These are phyloP conservation scores for Protomyctophum bolini DNA, from an alignment of 2,113 vertebrate species.

Conservation along the genomic window DNA sequence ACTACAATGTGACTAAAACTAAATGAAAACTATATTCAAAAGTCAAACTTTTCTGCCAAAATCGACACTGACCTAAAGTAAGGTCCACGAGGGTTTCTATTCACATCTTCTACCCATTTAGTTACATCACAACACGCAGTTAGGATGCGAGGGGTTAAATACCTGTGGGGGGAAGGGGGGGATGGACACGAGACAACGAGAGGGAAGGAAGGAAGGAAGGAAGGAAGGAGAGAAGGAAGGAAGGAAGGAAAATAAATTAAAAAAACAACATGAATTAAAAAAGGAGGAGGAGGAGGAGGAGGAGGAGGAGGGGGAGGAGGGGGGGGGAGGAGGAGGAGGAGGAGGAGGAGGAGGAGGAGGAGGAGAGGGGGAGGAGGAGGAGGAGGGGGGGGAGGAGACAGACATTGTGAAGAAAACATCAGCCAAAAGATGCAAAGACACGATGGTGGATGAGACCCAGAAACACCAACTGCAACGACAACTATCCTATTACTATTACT, in stretches of 20 bases:
- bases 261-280: conserved; percentile 14
- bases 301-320: conserved; percentile 73
- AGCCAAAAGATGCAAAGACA: conserved; percentile 83
- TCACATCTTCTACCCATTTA: conserved; percentile 99
- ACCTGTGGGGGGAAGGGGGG: conserved; percentile 87
- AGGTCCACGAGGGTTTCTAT: conserved; percentile 99
- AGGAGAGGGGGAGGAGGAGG: conserved; percentile 93
- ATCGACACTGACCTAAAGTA: conserved; percentile 87
- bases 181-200: conserved; percentile 91
- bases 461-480: no score
- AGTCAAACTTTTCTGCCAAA: no score
- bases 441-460: no score
- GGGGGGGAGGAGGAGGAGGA: conserved; percentile 77
- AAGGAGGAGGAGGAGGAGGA: conserved; percentile 61
- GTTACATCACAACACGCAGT: conserved; percentile 99
- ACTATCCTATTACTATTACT: no score
- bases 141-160: conserved; percentile 99
- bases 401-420: conserved; percentile 80
- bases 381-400: conserved; percentile 91
- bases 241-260: conserved; percentile 28
- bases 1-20: no score
- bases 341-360: conserved; percentile 68
- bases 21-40: no score
- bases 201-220: conserved; percentile 68
- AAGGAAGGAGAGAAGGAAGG: conserved; percentile 41